Conservation (phyloP, 2,113 vertebrate genomes). For the Cyrtonyx montezumae region DNA sequence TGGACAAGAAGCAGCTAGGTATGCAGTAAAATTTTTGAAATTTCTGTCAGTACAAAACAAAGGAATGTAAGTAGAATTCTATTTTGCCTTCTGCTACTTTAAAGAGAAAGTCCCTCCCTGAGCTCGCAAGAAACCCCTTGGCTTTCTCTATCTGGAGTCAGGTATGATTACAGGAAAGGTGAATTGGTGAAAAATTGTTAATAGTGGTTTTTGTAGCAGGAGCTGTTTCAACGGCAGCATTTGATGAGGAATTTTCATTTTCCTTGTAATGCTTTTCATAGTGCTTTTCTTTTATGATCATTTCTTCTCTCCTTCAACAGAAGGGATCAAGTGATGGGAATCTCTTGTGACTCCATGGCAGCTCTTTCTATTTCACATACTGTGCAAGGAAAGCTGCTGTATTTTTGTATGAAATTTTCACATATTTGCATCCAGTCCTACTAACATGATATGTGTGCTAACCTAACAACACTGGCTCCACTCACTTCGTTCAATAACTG, state of each 20-base stretch:
- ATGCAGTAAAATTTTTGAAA: neutral
- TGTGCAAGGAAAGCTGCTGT: neutral
- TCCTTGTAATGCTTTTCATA: neutral
- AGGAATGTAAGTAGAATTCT: neutral
- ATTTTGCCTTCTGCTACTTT: neutral
- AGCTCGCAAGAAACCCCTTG: neutral
- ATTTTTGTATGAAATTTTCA: neutral
- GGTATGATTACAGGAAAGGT: neutral
- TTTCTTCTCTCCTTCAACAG: neutral
- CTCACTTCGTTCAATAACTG: neutral
- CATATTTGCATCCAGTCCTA: neutral
- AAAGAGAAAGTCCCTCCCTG: neutral
- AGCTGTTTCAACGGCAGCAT: neutral
- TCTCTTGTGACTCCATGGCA: neutral
- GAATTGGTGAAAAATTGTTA: neutral
- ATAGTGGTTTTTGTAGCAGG: neutral
- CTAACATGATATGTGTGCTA: neutral
- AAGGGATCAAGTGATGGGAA: neutral
- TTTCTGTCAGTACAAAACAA: neutral
- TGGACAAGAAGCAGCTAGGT: neutral
- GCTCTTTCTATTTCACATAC: neutral
- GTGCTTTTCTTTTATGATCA: neutral
- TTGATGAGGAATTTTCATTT: neutral
- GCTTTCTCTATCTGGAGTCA: neutral
- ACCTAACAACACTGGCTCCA: neutral